Evolutionary conservation across 1,140 invertebrate species (phyloP), one percentile per base, ranked within the genome.

Genomic region (Drosophila murphyi): DNA sequence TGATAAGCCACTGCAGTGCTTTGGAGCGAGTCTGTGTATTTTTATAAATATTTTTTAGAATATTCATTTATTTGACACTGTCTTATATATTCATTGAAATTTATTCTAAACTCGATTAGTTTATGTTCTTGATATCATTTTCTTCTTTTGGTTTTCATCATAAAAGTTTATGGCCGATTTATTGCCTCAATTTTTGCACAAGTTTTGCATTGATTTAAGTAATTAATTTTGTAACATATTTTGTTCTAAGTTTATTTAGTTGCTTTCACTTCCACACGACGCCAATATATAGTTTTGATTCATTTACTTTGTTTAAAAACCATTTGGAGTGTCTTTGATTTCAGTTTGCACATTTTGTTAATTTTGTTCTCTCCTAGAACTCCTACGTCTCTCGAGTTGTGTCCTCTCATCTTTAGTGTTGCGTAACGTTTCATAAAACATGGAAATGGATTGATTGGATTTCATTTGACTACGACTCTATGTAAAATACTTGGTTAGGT

Each of bases 311-410:
- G 39, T 43, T 73, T 82, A 56, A 87, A 87, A 88, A 86, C 64
- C 83, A 69, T 72, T 72, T 77, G 43, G 83, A 88, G 76, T 86
- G 61, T 83, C 76, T 88, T 86, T 87, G 79, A 87, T 86, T 86
- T 82, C 50, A 76, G 52, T 88, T 87, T 88, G 79, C 82, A 88
- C 82, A 86, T 86, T 60, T 79, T 83, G 67, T 86, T 82, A 20
- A 51, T 12, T 0, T 12, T 57, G 8, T 0, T n/a, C 54, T 20
- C 20, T 20, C 20, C 20, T 20, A 20, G 20, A 20, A 20, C 20
- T 20, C 20, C 20, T 20, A 20, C 20, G 31, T 12, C 34, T 55
- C 68, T 67, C 2, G 0, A 20, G 28, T 34, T 31, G 45, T 47
- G 74, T 78, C 77, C 81, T 70, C 81, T 77, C 80, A 60, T 63